A percentile compares a stretch with the other conserved stretches of the same genome.
phyloP scores from a whole-genome alignment of 1,140 invertebrate species.

The Armadillidium nasatum region DNA sequence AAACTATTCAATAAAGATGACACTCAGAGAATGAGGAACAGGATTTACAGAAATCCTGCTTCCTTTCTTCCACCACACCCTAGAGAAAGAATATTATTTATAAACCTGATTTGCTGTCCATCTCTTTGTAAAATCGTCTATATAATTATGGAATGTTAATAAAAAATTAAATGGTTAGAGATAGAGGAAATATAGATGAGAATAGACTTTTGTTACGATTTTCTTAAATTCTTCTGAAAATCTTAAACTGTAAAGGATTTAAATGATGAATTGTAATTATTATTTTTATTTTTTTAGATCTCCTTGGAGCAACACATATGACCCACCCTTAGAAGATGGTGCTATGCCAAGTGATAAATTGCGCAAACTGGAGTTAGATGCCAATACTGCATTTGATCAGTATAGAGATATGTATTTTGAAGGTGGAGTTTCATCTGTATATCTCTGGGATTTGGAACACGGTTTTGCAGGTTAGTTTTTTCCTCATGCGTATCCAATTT shows the following conservation, averaged over 20 bases:
- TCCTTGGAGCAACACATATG: slow-evolving; percentile 98
- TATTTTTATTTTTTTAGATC: slow-evolving; percentile 62
- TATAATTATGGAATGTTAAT: too few species aligned
- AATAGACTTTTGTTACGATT: neutral
- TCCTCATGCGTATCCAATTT: too few species aligned
- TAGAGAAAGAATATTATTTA: too few species aligned
- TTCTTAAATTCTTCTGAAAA: neutral
- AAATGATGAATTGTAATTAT: slow-evolving; percentile 16
- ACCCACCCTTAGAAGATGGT: slow-evolving; percentile 95
- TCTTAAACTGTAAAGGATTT: neutral
- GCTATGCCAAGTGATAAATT: slow-evolving; percentile 95
- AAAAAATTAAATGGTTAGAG: too few species aligned
- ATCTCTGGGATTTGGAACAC: slow-evolving; percentile 98
- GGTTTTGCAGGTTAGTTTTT: slow-evolving; percentile 78
- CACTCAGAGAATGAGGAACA: too few species aligned
- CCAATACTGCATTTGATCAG: slow-evolving; percentile 96
- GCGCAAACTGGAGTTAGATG: slow-evolving; percentile 93
- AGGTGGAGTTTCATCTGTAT: slow-evolving; percentile 97
- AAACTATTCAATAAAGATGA: too few species aligned
- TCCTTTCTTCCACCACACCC: too few species aligned
- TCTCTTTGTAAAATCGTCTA: too few species aligned
- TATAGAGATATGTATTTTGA: slow-evolving; percentile 99
- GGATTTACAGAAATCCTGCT: too few species aligned
- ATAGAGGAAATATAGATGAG: too few species aligned
- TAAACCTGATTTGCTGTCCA: too few species aligned